Conservation (phyloP, 1,140 invertebrate genomes). For the Pteromalus puparum region DNA sequence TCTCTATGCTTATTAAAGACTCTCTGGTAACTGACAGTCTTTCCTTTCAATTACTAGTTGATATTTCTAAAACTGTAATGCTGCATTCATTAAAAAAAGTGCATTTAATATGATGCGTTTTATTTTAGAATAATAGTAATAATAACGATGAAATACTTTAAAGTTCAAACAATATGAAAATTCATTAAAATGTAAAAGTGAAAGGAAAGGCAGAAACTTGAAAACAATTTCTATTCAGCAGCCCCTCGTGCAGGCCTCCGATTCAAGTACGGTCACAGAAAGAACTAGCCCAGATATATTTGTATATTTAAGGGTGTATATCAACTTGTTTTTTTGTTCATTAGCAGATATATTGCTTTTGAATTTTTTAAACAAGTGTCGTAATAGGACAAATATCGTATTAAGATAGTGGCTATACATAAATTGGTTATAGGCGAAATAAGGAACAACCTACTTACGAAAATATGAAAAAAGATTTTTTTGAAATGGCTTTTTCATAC, state of each 20-base stretch:
- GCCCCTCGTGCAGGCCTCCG: slow-evolving; percentile 42
- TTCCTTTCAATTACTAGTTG: slow-evolving; percentile 24
- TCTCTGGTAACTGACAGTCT: slow-evolving; percentile 16
- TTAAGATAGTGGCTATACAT: too few species aligned
- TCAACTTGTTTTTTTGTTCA: too few species aligned
- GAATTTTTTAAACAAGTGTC: background rate
- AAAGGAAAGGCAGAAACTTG: slow-evolving; percentile 30
- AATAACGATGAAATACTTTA: background rate
- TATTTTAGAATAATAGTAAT: background rate
- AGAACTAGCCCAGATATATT: slow-evolving; percentile 50
- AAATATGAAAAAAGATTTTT: too few species aligned
- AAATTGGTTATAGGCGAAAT: too few species aligned
- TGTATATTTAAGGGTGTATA: too few species aligned
- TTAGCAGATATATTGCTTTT: too few species aligned
- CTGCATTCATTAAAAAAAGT: slow-evolving; percentile 9
- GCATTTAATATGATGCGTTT: background rate
- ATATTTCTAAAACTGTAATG: background rate
- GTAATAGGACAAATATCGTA: too few species aligned
- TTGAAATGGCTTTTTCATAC: background rate
- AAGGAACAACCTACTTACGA: too few species aligned
- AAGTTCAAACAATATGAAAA: background rate
- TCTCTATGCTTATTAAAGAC: slow-evolving; percentile 21
- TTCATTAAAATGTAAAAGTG: background rate
- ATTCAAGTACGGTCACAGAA: slow-evolving; percentile 50
- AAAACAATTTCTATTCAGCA: slow-evolving; percentile 35